Evolutionary conservation across 2,888 invertebrate species (phyloP).

Genomic region (Syritta pipiens): DNA sequence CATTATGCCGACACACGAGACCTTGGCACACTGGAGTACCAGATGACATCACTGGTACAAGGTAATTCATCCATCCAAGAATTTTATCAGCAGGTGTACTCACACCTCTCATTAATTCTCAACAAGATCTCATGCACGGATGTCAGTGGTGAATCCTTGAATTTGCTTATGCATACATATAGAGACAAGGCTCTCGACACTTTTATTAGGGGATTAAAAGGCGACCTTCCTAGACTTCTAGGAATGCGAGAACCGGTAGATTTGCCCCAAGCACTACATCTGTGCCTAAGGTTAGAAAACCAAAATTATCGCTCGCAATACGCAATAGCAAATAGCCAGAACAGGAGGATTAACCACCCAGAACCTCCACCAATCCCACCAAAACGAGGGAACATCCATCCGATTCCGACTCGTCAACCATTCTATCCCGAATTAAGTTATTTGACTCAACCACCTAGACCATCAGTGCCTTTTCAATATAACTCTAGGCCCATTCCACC

Average conservation of each 20-base stretch:
- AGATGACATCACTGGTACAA: constrained; percentile 36
- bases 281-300: not conserved
- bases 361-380: too few relatives aligned
- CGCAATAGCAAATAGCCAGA: not conserved
- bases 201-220: constrained; percentile 59
- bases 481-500: not conserved
- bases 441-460: too few relatives aligned
- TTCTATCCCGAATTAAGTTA: not conserved
- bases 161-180: constrained; percentile 32
- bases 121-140: constrained; percentile 60
- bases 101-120: constrained; percentile 41
- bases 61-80: constrained; percentile 31
- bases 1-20: too few relatives aligned
- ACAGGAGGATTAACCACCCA: not conserved
- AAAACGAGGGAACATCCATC: too few relatives aligned
- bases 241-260: constrained; percentile 28
- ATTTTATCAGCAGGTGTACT: constrained; percentile 34
- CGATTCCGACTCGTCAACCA: not conserved
- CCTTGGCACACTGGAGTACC: too few relatives aligned
- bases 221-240: constrained; percentile 59
- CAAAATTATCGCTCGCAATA: constrained; percentile 1
- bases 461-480: too few relatives aligned
- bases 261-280: not conserved
- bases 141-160: constrained; percentile 34
- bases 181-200: constrained; percentile 66